phyloP scores from a whole-genome alignment of 2,888 invertebrate genomes.

The Parnassius orleans region DNA sequence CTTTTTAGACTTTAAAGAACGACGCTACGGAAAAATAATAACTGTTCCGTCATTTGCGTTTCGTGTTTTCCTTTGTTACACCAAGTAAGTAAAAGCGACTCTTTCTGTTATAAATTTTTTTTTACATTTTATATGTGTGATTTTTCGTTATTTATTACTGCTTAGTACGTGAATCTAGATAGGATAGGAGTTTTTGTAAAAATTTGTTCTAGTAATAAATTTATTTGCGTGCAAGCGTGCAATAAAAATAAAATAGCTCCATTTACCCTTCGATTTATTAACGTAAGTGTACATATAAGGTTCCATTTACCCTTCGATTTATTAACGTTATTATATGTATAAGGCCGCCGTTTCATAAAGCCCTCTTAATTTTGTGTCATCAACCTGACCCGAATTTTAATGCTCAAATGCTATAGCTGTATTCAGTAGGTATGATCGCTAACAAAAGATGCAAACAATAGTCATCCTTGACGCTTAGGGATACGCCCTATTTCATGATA shows the following conservation, averaged over 20 bases:
- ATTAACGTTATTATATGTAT: constrained; percentile 51
- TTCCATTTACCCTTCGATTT: constrained; percentile 17
- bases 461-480: constrained; percentile 42
- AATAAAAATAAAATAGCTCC: too few relatives aligned
- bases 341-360: constrained; percentile 57
- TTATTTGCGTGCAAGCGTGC: too few relatives aligned
- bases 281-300: constrained; percentile 44
- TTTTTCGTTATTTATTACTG: too few relatives aligned
- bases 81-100: constrained; percentile 1
- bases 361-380: constrained; percentile 74
- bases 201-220: too few relatives aligned
- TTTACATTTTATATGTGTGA: too few relatives aligned
- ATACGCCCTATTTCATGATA: constrained; percentile 40
- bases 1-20: too few relatives aligned
- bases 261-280: constrained; percentile 28
- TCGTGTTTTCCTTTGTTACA: constrained; percentile 1
- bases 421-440: constrained; percentile 60
- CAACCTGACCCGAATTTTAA: constrained; percentile 74
- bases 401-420: constrained; percentile 65
- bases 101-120: constrained; percentile 28
- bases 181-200: too few relatives aligned
- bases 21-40: too few relatives aligned
- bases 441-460: constrained; percentile 69
- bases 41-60: too few relatives aligned
- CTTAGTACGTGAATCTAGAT: too few relatives aligned